A percentile compares a stretch with the other conserved stretches of the same genome.
Evolutionary conservation across 2,797 vertebrate species (phyloP).

Genomic region (Steatocranus sp.): DNA sequence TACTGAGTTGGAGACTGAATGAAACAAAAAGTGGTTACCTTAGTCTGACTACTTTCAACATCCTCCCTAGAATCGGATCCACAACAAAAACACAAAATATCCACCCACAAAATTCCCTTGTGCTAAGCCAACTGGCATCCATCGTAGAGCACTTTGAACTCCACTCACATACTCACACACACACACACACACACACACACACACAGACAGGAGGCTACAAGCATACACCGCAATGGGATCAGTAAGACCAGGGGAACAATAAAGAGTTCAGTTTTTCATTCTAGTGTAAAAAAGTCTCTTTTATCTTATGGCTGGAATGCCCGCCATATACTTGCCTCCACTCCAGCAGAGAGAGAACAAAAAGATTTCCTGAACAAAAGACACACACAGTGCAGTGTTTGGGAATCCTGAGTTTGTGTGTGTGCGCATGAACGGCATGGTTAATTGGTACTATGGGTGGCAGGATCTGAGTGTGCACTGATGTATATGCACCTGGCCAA

Average conservation of each 20-base stretch:
- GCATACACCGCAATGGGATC: neutral
- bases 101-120: neutral
- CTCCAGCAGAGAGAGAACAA: neutral
- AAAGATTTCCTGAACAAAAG: neutral
- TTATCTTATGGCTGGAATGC: slow-evolving; percentile 22
- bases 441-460: neutral
- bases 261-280: neutral
- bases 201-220: neutral
- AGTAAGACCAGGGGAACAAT: slow-evolving; percentile 8
- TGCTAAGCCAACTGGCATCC: neutral
- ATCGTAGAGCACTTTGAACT: slow-evolving; percentile 24
- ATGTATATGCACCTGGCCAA: neutral
- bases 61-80: neutral
- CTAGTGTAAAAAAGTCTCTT: slow-evolving; percentile 23
- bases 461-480: neutral
- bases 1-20: neutral
- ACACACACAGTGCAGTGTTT: neutral
- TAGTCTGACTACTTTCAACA: neutral
- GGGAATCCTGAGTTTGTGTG: neutral
- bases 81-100: neutral
- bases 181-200: too few species aligned
- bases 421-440: neutral
- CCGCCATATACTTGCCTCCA: neutral
- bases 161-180: neutral
- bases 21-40: neutral